These are phyloP conservation scores for Holothuria glaberrima DNA, from an alignment of 35 echinoderm and acorn worm species.

Conservation along the genomic window DNA sequence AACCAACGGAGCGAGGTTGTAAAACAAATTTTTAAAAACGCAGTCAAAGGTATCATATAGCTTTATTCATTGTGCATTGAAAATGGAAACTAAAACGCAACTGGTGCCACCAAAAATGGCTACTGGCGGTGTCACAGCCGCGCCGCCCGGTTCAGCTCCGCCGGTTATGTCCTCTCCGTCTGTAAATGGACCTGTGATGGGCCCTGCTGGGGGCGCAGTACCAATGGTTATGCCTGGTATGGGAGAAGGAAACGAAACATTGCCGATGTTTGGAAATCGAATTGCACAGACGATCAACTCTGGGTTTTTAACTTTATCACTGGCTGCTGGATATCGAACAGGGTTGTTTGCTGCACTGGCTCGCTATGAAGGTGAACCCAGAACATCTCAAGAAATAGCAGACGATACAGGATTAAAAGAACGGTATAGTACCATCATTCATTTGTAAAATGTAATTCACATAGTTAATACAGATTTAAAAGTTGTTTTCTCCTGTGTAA, in stretches of 20 bases:
- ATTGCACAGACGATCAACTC: constrained; percentile 85
- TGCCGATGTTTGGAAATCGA: constrained; percentile 74
- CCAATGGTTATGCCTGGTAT: constrained; percentile 65
- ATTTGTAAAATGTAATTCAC: too few relatives aligned
- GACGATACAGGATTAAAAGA: constrained; percentile 93
- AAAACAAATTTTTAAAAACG: constrained; percentile 41
- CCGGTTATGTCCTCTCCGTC: constrained; percentile 6
- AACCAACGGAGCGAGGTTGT: constrained; percentile 35
- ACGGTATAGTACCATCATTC: constrained; percentile 56
- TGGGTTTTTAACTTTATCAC: constrained; percentile 76
- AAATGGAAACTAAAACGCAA: constrained; percentile 36
- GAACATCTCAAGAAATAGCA: constrained; percentile 95
- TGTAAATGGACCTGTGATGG: constrained; percentile 41
- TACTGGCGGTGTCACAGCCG: constrained; percentile 14
- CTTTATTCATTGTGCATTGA: constrained; percentile 21
- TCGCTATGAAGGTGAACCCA: constrained; percentile 77
- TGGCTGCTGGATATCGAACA: constrained; percentile 81
- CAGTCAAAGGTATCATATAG: constrained; percentile 31
- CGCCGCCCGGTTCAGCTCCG: constrained; percentile 3
- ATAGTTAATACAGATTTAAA: too few relatives aligned
- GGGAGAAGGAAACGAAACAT: constrained; percentile 53
- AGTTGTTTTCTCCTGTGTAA: too few relatives aligned
- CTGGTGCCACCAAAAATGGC: constrained; percentile 45
- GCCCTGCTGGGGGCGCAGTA: constrained; percentile 28
- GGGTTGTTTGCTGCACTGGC: constrained; percentile 80